phyloP scores from a whole-genome alignment of 2,888 invertebrate genomes.

The Platycheirus rosarum region DNA sequence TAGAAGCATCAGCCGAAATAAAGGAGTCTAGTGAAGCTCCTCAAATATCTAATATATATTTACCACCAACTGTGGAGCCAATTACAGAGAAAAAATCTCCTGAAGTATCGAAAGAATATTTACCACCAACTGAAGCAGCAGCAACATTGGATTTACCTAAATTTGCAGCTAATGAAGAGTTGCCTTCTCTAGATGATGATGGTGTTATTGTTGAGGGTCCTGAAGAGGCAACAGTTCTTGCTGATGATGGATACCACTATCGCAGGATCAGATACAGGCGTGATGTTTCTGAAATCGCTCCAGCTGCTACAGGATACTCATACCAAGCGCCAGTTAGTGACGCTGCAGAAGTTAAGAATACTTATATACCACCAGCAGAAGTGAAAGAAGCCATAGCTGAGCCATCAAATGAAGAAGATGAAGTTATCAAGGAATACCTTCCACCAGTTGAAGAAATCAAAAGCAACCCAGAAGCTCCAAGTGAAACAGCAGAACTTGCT shows the following conservation, averaged over 20 bases:
- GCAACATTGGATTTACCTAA: slow-evolving; percentile 18
- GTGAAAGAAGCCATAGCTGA: neutral
- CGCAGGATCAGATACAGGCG: slow-evolving; percentile 46
- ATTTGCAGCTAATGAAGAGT: slow-evolving; percentile 17
- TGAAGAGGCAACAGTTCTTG: slow-evolving; percentile 26
- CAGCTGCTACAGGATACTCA: slow-evolving; percentile 4
- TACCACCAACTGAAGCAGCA: slow-evolving; percentile 47
- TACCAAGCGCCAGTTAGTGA: slow-evolving; percentile 11
- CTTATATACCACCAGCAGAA: slow-evolving; percentile 18
- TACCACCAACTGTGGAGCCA: slow-evolving; percentile 42
- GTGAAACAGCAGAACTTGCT: slow-evolving; percentile 45
- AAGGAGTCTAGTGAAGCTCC: slow-evolving; percentile 32
- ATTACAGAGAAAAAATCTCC: neutral
- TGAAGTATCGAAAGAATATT: slow-evolving; percentile 37
- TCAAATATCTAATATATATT: slow-evolving; percentile 67
- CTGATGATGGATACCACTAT: slow-evolving; percentile 50
- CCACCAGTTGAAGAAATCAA: slow-evolving; percentile 39
- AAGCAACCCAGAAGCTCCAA: too few relatives aligned
- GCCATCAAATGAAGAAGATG: neutral
- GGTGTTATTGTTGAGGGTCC: slow-evolving; percentile 48
- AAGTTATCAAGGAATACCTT: slow-evolving; percentile 25
- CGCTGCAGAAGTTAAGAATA: slow-evolving; percentile 2
- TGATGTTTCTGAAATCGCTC: slow-evolving; percentile 45
- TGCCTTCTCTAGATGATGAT: slow-evolving; percentile 41
- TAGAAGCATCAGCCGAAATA: slow-evolving; percentile 57